Evolutionary conservation across 2,797 vertebrate genomes (phyloP).

Genomic region (Myripristis murdjan): DNA sequence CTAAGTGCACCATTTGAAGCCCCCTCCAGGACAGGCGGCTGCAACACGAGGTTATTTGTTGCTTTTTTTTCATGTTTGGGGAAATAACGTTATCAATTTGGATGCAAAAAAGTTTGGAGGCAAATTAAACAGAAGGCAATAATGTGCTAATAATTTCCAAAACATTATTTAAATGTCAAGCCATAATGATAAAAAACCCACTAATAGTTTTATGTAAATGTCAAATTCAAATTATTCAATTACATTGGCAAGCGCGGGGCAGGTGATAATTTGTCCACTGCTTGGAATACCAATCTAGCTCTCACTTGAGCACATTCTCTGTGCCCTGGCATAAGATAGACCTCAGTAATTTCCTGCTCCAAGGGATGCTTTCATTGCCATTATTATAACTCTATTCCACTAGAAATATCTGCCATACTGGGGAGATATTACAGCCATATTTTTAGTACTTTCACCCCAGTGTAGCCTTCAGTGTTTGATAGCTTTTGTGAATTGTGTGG

Average conservation of each 20-base stretch:
- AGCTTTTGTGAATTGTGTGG: slow-evolving; percentile 53
- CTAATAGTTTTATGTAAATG: slow-evolving; percentile 86
- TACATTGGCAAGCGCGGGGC: slow-evolving; percentile 70
- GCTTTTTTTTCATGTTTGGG: slow-evolving; percentile 55
- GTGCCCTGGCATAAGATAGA: slow-evolving; percentile 68
- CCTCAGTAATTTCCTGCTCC: slow-evolving; percentile 77
- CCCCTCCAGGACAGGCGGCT: slow-evolving; percentile 61
- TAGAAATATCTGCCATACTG: slow-evolving; percentile 70
- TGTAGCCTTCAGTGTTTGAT: slow-evolving; percentile 60
- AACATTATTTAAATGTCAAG: slow-evolving; percentile 87
- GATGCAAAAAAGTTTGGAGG: slow-evolving; percentile 55
- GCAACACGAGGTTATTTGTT: slow-evolving; percentile 66
- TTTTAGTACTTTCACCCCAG: slow-evolving; percentile 71
- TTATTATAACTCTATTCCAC: slow-evolving; percentile 77
- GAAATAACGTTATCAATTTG: slow-evolving; percentile 70
- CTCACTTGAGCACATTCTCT: slow-evolving; percentile 54
- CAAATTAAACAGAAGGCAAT: slow-evolving; percentile 78
- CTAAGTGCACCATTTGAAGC: slow-evolving; percentile 76
- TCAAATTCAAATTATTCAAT: slow-evolving; percentile 88
- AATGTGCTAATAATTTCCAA: slow-evolving; percentile 84
- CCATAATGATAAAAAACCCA: slow-evolving; percentile 78
- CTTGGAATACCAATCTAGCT: slow-evolving; percentile 79
- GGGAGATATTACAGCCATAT: slow-evolving; percentile 78
- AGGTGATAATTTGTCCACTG: slow-evolving; percentile 76
- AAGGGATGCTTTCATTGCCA: slow-evolving; percentile 75